Base-by-base conservation (phyloP, 2,888 invertebrate species). In the Microdon myrmicae region DNA sequence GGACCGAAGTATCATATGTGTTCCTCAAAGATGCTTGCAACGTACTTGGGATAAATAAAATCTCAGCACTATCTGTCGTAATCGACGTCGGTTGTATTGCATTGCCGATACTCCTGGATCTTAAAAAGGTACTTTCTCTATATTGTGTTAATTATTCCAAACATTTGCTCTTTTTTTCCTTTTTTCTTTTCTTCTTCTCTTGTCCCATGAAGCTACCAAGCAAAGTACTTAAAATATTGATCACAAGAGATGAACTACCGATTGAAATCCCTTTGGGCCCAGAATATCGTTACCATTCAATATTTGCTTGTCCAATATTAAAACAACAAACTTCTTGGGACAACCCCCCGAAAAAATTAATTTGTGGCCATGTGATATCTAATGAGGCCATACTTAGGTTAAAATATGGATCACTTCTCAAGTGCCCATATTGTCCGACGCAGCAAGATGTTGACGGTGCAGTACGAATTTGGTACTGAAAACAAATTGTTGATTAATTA, bases 381-480 rank as follows among this genome's bases (percentile, higher is more conserved):
- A 85, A 92, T 69, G 99, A 99, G 82, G 99, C 99, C 31, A 85
- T 99, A 68, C 92, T 91, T 80, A 97, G 97, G 82, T 86, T 99
- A 44, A 92, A 94, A 68, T 91, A 88, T 79, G 93, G 92, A 37
- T 93, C 90, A 80, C 96, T 96, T 93, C 87, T 99, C 79, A 99
- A 99, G 83, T 99, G 99, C 76, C 98, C 98, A 0, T 99, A 99
- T 82, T 99, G 99, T 76, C 98, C 98, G 0, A 89, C 95, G 79
- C 98, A 99, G 81, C 96, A 96, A 78, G 90, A 90, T 71, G 92
- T 95, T 13, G 86, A 90, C 51, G 96, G 97, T 77, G 96, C 96
- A 35, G 86, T 91, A 75, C 89, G 92, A 77, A 93, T 98, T 76
- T 92, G 89, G 81, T 97, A 97, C 83, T 96, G 89, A 17, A 34